phyloP scores from a whole-genome alignment of 1,140 invertebrate species.

The Dinothrombium tinctorium region DNA sequence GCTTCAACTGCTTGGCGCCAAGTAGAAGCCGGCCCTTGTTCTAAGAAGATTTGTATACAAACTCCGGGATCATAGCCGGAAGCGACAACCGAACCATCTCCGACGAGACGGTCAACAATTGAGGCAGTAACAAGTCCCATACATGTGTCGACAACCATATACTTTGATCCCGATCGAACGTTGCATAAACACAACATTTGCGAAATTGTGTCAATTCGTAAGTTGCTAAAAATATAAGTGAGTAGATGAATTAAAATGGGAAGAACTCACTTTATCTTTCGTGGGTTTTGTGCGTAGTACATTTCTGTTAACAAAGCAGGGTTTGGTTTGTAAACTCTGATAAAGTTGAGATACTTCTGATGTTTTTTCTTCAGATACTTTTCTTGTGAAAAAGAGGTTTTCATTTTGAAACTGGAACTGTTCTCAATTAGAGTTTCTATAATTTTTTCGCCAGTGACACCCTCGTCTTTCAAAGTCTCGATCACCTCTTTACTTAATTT shows the following conservation, averaged over 20 bases:
- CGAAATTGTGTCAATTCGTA: slow-evolving; percentile 60
- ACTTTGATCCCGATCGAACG: slow-evolving; percentile 44
- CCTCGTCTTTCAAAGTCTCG: slow-evolving; percentile 40
- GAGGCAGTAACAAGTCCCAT: slow-evolving; percentile 55
- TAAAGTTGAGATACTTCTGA: slow-evolving; percentile 9
- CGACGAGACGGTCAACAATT: slow-evolving; percentile 36
- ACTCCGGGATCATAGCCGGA: not conserved
- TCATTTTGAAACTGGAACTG: slow-evolving; percentile 9
- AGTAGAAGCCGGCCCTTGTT: slow-evolving; percentile 1
- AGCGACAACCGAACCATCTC: slow-evolving; percentile 29
- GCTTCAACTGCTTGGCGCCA: slow-evolving; percentile 30
- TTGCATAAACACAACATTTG: slow-evolving; percentile 61
- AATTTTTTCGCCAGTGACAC: slow-evolving; percentile 17
- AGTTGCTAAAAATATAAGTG: too few species aligned
- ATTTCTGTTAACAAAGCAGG: slow-evolving; percentile 47
- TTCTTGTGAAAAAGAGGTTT: slow-evolving; percentile 11
- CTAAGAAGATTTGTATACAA: slow-evolving; percentile 45
- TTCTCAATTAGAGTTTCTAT: slow-evolving; percentile 10
- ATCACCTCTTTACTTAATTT: slow-evolving; percentile 59
- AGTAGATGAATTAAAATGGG: too few species aligned
- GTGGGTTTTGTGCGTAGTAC: slow-evolving; percentile 44
- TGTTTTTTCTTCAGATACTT: slow-evolving; percentile 13
- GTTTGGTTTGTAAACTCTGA: slow-evolving; percentile 32
- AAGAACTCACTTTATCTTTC: slow-evolving; percentile 49
- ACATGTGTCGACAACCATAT: slow-evolving; percentile 64